Conservation (phyloP, 2,797 vertebrate genomes). For the Simalia tracyae region DNA sequence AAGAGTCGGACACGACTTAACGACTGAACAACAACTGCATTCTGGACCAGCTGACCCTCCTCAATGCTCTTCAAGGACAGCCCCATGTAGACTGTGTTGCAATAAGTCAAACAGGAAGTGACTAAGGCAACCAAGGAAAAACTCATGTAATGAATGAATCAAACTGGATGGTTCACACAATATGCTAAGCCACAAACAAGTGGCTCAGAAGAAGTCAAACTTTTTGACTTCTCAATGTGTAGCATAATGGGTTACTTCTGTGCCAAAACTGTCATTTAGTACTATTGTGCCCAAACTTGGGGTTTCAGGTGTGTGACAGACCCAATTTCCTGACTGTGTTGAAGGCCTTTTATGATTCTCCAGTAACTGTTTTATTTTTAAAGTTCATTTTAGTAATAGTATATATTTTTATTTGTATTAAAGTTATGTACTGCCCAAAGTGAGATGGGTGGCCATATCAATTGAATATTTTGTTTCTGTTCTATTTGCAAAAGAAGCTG, state of each 20-base stretch:
- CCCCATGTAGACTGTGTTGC: background rate
- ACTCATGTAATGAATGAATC: background rate
- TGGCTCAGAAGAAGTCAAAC: background rate
- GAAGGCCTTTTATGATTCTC: background rate
- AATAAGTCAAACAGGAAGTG: background rate
- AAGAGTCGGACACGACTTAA: no score
- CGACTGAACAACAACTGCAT: no score
- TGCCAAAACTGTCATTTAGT: background rate
- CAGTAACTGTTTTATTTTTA: background rate
- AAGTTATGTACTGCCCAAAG: background rate
- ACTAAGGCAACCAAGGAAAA: background rate
- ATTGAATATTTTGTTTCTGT: background rate
- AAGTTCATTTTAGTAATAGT: background rate
- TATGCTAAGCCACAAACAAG: background rate
- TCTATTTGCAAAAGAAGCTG: background rate
- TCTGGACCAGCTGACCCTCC: background rate
- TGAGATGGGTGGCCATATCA: background rate
- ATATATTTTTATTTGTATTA: background rate
- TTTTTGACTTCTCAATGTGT: background rate
- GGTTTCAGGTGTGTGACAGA: background rate
- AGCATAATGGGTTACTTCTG: background rate
- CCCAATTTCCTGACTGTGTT: background rate
- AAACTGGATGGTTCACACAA: background rate
- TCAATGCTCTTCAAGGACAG: background rate
- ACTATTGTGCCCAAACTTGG: background rate